Evolutionary conservation across 2,797 vertebrate genomes (phyloP), one percentile per base, ranked within the genome.

Genomic region (Vireo griseus): DNA sequence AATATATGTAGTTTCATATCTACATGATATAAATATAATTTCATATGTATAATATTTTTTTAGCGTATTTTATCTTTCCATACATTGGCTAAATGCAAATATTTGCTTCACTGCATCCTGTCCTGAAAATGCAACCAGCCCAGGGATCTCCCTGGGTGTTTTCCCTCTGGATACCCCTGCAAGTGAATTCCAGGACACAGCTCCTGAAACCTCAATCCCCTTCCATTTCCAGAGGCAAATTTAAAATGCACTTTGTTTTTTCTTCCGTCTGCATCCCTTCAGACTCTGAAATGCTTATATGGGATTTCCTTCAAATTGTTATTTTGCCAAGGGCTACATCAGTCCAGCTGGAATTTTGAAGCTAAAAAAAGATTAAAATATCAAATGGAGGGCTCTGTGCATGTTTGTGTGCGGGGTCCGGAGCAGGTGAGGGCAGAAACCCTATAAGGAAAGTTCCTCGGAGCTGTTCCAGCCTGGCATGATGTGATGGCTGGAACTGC

Each of bases 1-100:
- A n/a, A 37, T 6, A 44, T 1, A 4, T 12, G 16, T 3, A 1
- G 31, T 17, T 65, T 47, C 17, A 17, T 14, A 42, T 7, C 31
- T 33, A 6, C 3, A 1, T 16, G 8, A 9, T 6, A 15, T 5
- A 62, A 28, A 40, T 20, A 7, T 4, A 25, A 33, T 40, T 52
- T 25, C 10, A 5, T 24, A 6, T 2, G 4, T 8, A 20, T 26
- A 14, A 24, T 19, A 39, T 19, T 28, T 24, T 13, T 35, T 45
- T 10, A 8, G 37, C 26, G 10, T 65, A 20, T 72, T 61, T 61
- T 55, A 11, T n/a, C 6, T 50, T 6, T 6, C 26, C 44, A 58
- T 37, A 8, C 12, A 26, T 35, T 7, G 20, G 6, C 40, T 48
- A 55, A 81, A 35, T 22, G 45, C 40, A 81, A 45, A 28, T 47